phyloP scores from a whole-genome alignment of 2,888 invertebrate genomes.

The Amphipyra berbera region DNA sequence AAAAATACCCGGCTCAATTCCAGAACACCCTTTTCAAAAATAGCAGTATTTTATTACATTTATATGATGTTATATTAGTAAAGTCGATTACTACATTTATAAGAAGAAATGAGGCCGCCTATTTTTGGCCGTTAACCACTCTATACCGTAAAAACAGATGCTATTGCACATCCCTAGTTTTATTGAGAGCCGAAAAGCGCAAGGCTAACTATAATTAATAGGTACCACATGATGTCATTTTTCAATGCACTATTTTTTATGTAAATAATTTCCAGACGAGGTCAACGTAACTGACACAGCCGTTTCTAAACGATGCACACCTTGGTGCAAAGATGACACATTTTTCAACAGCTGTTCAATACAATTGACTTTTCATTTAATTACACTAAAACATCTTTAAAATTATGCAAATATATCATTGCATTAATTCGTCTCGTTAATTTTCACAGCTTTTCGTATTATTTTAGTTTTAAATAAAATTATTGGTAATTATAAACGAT shows the following conservation, averaged over 20 bases:
- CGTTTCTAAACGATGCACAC: slow-evolving; percentile 51
- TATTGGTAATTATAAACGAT: background rate
- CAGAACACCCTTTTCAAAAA: no score
- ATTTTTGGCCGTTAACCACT: slow-evolving; percentile 24
- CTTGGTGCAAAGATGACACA: slow-evolving; percentile 39
- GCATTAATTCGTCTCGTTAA: background rate
- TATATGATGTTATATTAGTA: no score
- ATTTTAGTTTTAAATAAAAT: background rate
- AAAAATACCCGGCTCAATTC: no score
- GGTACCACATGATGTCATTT: slow-evolving; percentile 24
- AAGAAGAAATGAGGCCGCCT: slow-evolving; percentile 13
- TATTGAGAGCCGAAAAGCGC: no score
- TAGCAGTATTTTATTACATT: no score
- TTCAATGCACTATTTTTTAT: slow-evolving; percentile 47
- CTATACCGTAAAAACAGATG: no score
- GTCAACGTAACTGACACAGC: slow-evolving; percentile 44
- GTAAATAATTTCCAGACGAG: slow-evolving; percentile 42
- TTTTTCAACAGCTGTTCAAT: slow-evolving; percentile 14
- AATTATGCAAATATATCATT: slow-evolving; percentile 1
- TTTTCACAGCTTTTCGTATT: background rate
- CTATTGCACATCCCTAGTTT: background rate
- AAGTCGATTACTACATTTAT: background rate
- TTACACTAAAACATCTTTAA: background rate
- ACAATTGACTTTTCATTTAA: slow-evolving; percentile 21
- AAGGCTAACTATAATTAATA: background rate